phyloP scores from a whole-genome alignment of 2,113 vertebrate genomes.

The Corythoichthys haematopterus region DNA sequence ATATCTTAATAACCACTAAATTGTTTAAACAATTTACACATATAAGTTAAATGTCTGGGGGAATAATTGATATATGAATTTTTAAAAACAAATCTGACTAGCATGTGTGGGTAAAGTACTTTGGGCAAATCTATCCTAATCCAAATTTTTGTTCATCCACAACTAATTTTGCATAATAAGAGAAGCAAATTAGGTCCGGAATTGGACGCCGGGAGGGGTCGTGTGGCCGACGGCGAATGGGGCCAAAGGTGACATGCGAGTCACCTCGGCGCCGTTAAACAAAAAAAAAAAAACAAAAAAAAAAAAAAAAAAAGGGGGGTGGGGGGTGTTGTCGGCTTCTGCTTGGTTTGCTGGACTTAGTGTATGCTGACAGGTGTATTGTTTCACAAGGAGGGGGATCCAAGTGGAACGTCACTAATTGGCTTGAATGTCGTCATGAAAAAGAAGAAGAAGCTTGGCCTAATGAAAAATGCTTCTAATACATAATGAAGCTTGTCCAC shows the following conservation, averaged over 20 bases:
- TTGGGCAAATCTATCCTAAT: too few species aligned
- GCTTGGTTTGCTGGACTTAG: slow-evolving; percentile 89
- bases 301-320: not conserved
- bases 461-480: slow-evolving; percentile 99
- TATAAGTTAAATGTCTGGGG: too few species aligned
- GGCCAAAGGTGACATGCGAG: slow-evolving; percentile 81
- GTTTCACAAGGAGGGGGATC: slow-evolving; percentile 93
- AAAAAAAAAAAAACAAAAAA: slow-evolving; percentile 13
- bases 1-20: too few species aligned
- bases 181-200: not conserved
- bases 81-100: too few species aligned
- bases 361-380: slow-evolving; percentile 97
- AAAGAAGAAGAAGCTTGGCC: slow-evolving; percentile 35
- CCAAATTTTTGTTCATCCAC: too few species aligned
- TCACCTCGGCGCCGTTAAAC: slow-evolving; percentile 82
- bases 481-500: slow-evolving; percentile 95
- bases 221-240: slow-evolving; percentile 51
- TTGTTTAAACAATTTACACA: too few species aligned
- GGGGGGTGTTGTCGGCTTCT: slow-evolving; percentile 74
- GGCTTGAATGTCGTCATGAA: slow-evolving; percentile 87
- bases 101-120: too few species aligned
- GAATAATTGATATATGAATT: too few species aligned
- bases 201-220: slow-evolving; percentile 54
- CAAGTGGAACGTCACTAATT: slow-evolving; percentile 91
- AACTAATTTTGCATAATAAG: not conserved